Evolutionary conservation across 2,113 vertebrate species (phyloP).

Genomic region (Dinomys branickii): DNA sequence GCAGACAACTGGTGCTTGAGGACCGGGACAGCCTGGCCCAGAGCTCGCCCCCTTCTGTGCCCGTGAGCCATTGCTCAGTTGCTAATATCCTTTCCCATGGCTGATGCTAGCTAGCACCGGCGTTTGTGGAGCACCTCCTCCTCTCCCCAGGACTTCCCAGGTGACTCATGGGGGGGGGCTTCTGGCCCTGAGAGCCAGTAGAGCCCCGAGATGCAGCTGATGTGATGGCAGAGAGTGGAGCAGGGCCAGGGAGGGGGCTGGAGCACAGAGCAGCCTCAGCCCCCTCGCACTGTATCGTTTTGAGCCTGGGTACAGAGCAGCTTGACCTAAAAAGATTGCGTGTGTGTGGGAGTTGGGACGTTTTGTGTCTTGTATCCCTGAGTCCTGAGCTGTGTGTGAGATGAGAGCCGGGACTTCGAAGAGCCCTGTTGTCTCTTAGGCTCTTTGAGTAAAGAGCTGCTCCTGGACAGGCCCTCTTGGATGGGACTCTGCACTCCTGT

Average conservation of each 20-base stretch:
- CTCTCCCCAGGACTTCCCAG: background rate
- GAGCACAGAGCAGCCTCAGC: background rate
- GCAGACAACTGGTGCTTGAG: background rate
- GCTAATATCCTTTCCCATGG: background rate
- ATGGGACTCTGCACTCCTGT: background rate
- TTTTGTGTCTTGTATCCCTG: background rate
- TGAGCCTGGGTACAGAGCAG: slow-evolving; percentile 14
- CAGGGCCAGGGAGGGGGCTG: background rate
- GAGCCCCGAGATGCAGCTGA: background rate
- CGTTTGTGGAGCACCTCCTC: background rate
- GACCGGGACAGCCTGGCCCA: background rate
- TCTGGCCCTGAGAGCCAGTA: background rate
- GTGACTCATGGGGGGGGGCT: background rate
- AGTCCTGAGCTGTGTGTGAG: background rate
- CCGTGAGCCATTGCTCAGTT: background rate
- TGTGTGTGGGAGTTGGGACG: background rate
- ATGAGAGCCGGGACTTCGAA: background rate
- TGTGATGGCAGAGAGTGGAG: background rate
- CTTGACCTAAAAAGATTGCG: slow-evolving; percentile 47
- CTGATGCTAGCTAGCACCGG: background rate
- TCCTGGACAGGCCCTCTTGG: background rate
- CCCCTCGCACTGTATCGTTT: background rate
- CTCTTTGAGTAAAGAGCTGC: background rate
- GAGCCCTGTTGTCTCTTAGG: background rate
- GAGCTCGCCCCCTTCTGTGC: background rate